A percentile compares a stretch with the other conserved stretches of the same genome.
phyloP scores from a whole-genome alignment of 1,140 invertebrate species.

The Lepidurus apus region DNA sequence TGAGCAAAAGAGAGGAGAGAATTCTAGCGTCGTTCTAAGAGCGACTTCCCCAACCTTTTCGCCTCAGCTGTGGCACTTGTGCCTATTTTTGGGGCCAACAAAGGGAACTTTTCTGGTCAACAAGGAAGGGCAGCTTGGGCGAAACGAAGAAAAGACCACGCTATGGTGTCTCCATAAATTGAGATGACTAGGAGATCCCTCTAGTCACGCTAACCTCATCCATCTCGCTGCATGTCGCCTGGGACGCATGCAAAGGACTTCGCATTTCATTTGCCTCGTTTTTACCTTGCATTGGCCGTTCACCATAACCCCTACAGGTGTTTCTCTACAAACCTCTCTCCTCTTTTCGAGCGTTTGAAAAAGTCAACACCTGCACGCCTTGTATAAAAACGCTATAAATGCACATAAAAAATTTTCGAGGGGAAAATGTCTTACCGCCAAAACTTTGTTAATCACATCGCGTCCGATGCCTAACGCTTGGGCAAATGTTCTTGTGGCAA shows the following conservation, averaged over 20 bases:
- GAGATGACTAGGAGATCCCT: slow-evolving; percentile 12
- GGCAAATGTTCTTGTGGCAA: slow-evolving; percentile 86
- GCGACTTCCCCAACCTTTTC: no score
- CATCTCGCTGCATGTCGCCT: slow-evolving; percentile 17
- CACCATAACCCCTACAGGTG: slow-evolving; percentile 4
- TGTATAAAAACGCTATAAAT: no score
- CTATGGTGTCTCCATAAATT: slow-evolving; percentile 19
- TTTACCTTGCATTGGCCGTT: not conserved
- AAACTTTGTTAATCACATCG: slow-evolving; percentile 74
- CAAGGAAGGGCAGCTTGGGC: not conserved
- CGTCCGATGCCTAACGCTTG: slow-evolving; percentile 76
- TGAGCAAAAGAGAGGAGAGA: not conserved
- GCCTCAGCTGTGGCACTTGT: not conserved
- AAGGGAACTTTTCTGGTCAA: not conserved
- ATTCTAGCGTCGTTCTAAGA: no score
- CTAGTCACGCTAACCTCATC: slow-evolving; percentile 21
- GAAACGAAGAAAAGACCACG: not conserved
- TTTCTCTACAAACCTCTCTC: not conserved
- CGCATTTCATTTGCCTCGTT: not conserved
- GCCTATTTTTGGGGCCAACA: slow-evolving; percentile 9
- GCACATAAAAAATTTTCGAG: not conserved
- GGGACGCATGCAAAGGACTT: not conserved
- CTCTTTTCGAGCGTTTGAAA: slow-evolving; percentile 16
- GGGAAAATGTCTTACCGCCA: slow-evolving; percentile 56
- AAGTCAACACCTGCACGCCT: slow-evolving; percentile 27